phyloP scores from a whole-genome alignment of 1,140 invertebrate genomes.

The Cydia strobilella region DNA sequence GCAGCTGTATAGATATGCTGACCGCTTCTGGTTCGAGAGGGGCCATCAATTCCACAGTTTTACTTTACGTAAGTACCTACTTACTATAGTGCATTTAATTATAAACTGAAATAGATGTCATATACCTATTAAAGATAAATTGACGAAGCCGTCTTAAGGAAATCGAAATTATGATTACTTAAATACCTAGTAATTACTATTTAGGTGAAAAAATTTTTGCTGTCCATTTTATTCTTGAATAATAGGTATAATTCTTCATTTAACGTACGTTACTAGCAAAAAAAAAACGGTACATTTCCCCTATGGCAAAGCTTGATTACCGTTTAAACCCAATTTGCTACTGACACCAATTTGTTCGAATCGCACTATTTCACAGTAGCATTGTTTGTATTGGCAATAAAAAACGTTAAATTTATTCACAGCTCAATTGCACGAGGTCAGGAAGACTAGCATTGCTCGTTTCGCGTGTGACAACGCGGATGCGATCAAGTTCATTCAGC shows the following conservation, averaged over 20 bases:
- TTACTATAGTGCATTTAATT: too few species aligned
- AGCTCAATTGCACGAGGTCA: constrained; percentile 90
- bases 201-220: too few species aligned
- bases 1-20: constrained; percentile 73
- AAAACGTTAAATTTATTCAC: constrained; percentile 39
- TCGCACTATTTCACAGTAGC: not conserved
- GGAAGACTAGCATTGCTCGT: constrained; percentile 89
- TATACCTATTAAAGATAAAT: too few species aligned
- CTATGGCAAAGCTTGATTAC: constrained; percentile 10
- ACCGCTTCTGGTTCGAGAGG: constrained; percentile 81
- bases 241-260: constrained; percentile 24
- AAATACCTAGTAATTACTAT: too few species aligned
- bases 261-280: not conserved
- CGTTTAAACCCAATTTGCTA: not conserved
- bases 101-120: too few species aligned
- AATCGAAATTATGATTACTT: too few species aligned
- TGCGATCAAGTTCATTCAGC: constrained; percentile 59
- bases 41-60: constrained; percentile 80
- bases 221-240: too few species aligned
- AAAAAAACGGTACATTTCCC: not conserved
- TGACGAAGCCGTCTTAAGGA: too few species aligned
- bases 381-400: constrained; percentile 21
- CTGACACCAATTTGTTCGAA: constrained; percentile 7
- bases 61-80: constrained; percentile 58
- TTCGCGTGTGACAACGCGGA: constrained; percentile 94